Base-by-base conservation (phyloP, 2,888 invertebrate species). In the Tillus elongatus region DNA sequence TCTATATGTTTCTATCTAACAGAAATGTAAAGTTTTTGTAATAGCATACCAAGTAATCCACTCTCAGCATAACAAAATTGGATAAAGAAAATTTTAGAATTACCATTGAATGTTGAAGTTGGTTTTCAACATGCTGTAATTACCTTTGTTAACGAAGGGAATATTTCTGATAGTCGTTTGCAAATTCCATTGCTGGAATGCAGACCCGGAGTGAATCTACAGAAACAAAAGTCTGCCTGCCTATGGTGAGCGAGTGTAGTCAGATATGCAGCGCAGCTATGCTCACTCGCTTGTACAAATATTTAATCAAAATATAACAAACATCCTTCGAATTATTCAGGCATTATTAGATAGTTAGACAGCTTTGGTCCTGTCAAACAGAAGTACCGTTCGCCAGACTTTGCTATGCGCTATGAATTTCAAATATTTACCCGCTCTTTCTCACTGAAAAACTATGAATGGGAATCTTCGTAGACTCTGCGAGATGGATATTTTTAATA, bases 171-270 rank as follows among this genome's bases (percentile, higher is more conserved):
- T 33, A 26, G 38, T 35, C 27, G 40, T 15, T 37, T 29, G 44
- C 39, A 35, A 44, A 46, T 46, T 46, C 46, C 42, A 36, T 19
- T 38, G 40, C 32, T 37, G 44, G 46, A 46, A 46, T 46, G 46
- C 44, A 29, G n/a, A 43, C 43, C 42, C 36, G 39, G 36, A 44
- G 24, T 19, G 24, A n/a, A 19, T 19, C 24, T 19, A n/a, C 24
- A 19, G 24, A 19, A 8, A 19, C 24, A n/a, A n/a, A n/a, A n/a
- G n/a, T n/a, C n/a, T n/a, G n/a, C n/a, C n/a, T n/a, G n/a, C n/a
- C n/a, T n/a, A n/a, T n/a, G n/a, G n/a, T n/a, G n/a, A n/a, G n/a
- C n/a, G n/a, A n/a, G n/a, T n/a, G n/a, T n/a, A n/a, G n/a, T n/a
- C n/a, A n/a, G n/a, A n/a, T n/a, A n/a, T n/a, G n/a, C n/a, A n/a